phyloP scores from a whole-genome alignment of 2,113 vertebrate species.

The Notothenia coriiceps region DNA sequence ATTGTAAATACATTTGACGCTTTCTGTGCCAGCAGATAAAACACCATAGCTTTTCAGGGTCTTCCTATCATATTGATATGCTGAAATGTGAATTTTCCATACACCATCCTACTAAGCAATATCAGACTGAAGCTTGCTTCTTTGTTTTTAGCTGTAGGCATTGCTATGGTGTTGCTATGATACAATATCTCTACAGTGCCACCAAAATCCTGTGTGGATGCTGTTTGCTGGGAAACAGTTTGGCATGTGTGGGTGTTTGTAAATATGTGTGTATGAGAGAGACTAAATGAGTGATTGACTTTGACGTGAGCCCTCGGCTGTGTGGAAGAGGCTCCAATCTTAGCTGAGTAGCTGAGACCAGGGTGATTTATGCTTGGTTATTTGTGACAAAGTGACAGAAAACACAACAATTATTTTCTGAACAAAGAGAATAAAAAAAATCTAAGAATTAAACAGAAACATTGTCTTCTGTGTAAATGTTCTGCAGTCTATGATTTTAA shows the following conservation, averaged over 20 bases:
- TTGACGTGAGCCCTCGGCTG: constrained; percentile 62
- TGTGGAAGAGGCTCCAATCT: constrained; percentile 57
- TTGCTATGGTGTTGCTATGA: constrained; percentile 71
- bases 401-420: constrained; percentile 64
- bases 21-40: constrained; percentile 74
- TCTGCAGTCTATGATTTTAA: neutral
- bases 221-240: constrained; percentile 35
- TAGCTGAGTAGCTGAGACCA: constrained; percentile 52
- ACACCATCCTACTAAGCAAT: constrained; percentile 58
- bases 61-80: constrained; percentile 81
- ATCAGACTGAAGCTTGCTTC: constrained; percentile 57
- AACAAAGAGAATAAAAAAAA: constrained; percentile 68
- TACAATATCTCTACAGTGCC: constrained; percentile 68
- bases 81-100: constrained; percentile 73
- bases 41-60: constrained; percentile 74
- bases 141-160: constrained; percentile 40
- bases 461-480: neutral
- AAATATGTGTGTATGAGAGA: constrained; percentile 32
- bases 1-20: constrained; percentile 81
- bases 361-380: constrained; percentile 51
- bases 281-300: constrained; percentile 46
- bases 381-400: constrained; percentile 63
- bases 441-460: constrained; percentile 9
- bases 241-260: constrained; percentile 27
- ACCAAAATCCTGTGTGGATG: constrained; percentile 53